Conservation (phyloP, 2,888 invertebrate species). For the Euclidia mi region DNA sequence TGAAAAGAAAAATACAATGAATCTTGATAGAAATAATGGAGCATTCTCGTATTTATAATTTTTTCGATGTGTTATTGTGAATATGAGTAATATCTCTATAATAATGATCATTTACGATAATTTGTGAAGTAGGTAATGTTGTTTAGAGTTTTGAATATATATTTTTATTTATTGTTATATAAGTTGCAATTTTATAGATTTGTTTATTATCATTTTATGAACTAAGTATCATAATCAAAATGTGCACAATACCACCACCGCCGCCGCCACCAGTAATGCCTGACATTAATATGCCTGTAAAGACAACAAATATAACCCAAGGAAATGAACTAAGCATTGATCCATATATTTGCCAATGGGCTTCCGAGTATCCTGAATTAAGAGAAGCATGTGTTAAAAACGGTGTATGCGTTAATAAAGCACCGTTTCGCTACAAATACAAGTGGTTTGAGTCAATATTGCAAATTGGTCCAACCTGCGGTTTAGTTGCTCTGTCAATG, state of each 20-base stretch:
- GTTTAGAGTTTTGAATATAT: neutral
- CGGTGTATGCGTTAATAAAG: constrained; percentile 82
- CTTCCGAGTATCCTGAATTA: constrained; percentile 87
- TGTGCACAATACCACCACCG: constrained; percentile 80
- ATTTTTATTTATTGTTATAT: constrained; percentile 37
- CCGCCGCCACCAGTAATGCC: constrained; percentile 61
- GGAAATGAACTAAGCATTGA: constrained; percentile 41
- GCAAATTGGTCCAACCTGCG: constrained; percentile 94
- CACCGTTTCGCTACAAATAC: constrained; percentile 87
- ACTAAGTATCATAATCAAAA: constrained; percentile 48
- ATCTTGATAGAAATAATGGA: neutral
- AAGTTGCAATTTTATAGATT: constrained; percentile 23
- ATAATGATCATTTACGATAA: neutral
- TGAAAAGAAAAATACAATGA: neutral
- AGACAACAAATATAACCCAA: constrained; percentile 31
- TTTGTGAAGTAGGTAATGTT: constrained; percentile 9
- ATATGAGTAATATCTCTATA: constrained; percentile 13
- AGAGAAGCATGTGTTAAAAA: constrained; percentile 90
- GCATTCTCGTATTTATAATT: neutral
- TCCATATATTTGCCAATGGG: constrained; percentile 89
- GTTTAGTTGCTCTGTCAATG: constrained; percentile 96
- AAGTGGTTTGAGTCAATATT: constrained; percentile 75
- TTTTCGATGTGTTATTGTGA: neutral
- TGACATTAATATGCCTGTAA: constrained; percentile 37
- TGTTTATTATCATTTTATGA: constrained; percentile 6